Percentiles rank a stretch among this genome's conserved stretches.
Evolutionary conservation across 2,113 vertebrate genomes (phyloP).

Genomic region (Mixornis gularis): DNA sequence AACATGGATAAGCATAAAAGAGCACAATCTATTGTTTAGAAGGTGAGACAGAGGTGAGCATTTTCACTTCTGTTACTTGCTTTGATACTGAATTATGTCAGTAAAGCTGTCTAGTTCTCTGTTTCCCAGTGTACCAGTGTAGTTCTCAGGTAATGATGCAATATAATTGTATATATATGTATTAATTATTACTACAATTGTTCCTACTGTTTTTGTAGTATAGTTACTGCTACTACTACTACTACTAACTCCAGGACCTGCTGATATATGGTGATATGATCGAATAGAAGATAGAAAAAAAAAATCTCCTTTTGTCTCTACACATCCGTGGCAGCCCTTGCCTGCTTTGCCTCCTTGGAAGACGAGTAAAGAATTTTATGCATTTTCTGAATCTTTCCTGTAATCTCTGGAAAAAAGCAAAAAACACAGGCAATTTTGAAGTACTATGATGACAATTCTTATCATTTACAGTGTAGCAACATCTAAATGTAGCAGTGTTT

Average conservation of each 20-base stretch:
- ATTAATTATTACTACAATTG: background rate
- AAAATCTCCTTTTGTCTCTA: background rate
- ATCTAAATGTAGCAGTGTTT: background rate
- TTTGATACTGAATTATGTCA: background rate
- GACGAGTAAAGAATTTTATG: background rate
- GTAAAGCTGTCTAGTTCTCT: rapidly evolving
- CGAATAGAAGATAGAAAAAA: background rate
- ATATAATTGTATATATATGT: background rate
- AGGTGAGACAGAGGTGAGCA: background rate
- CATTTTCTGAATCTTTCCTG: background rate
- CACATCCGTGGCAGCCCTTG: rapidly evolving
- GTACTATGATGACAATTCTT: background rate
- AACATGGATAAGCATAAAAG: background rate
- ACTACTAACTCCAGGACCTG: background rate
- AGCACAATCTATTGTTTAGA: background rate
- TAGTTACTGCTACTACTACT: no score
- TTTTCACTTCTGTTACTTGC: background rate
- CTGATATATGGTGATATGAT: background rate
- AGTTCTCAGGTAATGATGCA: background rate
- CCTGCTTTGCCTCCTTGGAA: background rate
- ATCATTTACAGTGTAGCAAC: background rate
- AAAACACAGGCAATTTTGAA: background rate
- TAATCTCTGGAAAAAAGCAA: background rate
- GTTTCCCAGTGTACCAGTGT: rapidly evolving
- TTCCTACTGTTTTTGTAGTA: background rate